Base-by-base conservation (phyloP, 2,888 invertebrate species). In the Drosophila acutilabella region DNA sequence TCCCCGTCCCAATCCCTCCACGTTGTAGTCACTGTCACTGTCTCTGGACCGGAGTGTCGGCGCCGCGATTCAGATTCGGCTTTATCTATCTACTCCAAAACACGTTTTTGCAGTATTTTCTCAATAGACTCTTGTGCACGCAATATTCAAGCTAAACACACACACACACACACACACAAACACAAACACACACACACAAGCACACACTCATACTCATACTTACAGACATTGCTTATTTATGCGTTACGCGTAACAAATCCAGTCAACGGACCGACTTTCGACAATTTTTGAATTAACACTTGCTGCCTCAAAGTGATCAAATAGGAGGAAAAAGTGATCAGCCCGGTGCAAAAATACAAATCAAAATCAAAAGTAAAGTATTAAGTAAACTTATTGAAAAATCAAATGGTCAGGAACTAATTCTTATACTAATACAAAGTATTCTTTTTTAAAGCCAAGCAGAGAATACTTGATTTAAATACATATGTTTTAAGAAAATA, bases 81-180 rank as follows among this genome's bases (percentile, higher is more conserved):
- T 72, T 74, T 80, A 81, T 81, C 80, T 81, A 80, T 85, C 66
- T 71, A 75, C 72, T 71, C 53, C 42, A 74, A 86, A 83, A 86
- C 83, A 80, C 68, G 83, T 83, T 83, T 82, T 71, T 44, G 56
- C 58, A 70, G 75, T 65, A 72, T 75, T 81, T 85, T 69, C 68
- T 75, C 71, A 79, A 83, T 77, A 77, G 86, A 68, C 68, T 57
- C 57, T 62, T 50, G 50, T 65, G 60, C 64, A 64, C 71, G 64
- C 75, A 69, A 73, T 52, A 60, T 57, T 44, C 33, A 48, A 51
- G 51, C 52, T 40, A 30, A 64, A 53, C 47, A 66, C 60, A 52
- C 20, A 65, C 52, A 52, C 30, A 64, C 18, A 57, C 42, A 59
- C 18, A 41, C 51, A 52, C 23, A 23, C 23, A 23, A 16, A 41